These are phyloP conservation scores for Gymnoscopelus braueri DNA, from an alignment of 2,797 vertebrate genomes.

Conservation along the genomic window DNA sequence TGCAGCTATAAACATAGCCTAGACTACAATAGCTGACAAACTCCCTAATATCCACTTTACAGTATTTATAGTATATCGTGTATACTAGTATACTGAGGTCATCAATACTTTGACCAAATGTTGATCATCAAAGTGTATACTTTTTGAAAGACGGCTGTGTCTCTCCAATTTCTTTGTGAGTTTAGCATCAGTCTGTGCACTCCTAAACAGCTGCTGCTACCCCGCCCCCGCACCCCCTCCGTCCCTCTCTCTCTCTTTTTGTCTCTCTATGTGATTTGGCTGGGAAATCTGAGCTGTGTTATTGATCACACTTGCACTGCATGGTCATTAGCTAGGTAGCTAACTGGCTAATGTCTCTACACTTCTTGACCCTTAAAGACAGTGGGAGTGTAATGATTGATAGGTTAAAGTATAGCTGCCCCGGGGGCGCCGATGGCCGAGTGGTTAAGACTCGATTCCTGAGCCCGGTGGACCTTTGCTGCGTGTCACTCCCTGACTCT, in stretches of 20 bases:
- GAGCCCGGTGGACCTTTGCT: no score
- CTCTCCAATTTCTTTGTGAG: conserved; percentile 31
- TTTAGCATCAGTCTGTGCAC: conserved; percentile 52
- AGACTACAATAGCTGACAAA: no score
- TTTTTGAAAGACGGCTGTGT: conserved; percentile 9
- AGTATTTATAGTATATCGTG: no score
- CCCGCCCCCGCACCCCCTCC: conserved; percentile 46
- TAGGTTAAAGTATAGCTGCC: conserved; percentile 31
- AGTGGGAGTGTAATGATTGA: conserved; percentile 52
- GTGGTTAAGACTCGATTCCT: no score
- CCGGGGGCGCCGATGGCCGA: no score
- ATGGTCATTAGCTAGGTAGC: conserved; percentile 66
- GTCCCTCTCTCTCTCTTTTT: not conserved
- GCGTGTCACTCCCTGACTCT: no score
- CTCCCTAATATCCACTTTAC: no score
- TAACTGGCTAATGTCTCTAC: conserved; percentile 71
- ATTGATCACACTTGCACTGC: conserved; percentile 77
- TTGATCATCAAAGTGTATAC: no score
- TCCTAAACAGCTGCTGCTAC: conserved; percentile 72
- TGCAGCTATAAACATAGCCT: no score
- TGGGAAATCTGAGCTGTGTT: conserved; percentile 76
- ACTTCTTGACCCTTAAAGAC: conserved; percentile 62
- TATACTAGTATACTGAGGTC: no score
- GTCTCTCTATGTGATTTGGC: conserved; percentile 43
- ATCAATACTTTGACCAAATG: no score